Percentiles rank a stretch among this genome's conserved stretches.
These are phyloP conservation scores for Hedya salicella DNA, from an alignment of 2,888 invertebrate species.

Conservation along the genomic window DNA sequence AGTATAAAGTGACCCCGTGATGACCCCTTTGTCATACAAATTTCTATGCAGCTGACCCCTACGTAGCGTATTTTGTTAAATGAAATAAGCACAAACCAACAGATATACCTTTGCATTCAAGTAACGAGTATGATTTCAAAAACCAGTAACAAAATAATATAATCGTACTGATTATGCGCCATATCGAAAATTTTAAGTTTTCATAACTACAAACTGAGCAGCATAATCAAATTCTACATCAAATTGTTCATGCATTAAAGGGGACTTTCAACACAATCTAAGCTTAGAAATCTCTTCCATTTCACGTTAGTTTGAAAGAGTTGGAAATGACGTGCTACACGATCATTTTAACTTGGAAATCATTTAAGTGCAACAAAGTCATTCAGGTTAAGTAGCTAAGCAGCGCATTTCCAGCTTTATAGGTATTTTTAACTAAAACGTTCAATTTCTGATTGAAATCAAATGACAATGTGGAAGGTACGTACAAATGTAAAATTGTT, in stretches of 20 bases:
- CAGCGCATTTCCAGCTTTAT: neutral
- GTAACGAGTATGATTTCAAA: too few species aligned
- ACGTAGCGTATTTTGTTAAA: too few species aligned
- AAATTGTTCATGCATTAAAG: slow-evolving; percentile 24
- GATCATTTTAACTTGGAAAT: slow-evolving; percentile 54
- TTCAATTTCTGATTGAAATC: too few species aligned
- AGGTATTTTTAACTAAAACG: too few species aligned
- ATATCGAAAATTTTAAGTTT: neutral
- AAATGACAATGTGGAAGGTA: too few species aligned
- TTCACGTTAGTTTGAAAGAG: slow-evolving; percentile 26
- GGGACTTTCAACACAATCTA: slow-evolving; percentile 31
- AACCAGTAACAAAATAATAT: too few species aligned
- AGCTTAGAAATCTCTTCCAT: slow-evolving; percentile 34
- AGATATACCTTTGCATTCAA: too few species aligned
- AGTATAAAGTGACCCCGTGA: too few species aligned
- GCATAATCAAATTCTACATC: slow-evolving; percentile 4
- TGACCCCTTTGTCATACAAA: too few species aligned
- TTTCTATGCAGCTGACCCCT: too few species aligned
- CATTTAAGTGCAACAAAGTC: slow-evolving; percentile 46
- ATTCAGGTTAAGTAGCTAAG: slow-evolving; percentile 31
- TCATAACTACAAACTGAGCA: slow-evolving; percentile 1
- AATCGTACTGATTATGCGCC: neutral
- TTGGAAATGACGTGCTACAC: slow-evolving; percentile 51
- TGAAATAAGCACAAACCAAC: too few species aligned
- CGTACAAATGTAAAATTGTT: too few species aligned